phyloP scores from a whole-genome alignment of 2,797 vertebrate genomes.

The Dermochelys coriacea region DNA sequence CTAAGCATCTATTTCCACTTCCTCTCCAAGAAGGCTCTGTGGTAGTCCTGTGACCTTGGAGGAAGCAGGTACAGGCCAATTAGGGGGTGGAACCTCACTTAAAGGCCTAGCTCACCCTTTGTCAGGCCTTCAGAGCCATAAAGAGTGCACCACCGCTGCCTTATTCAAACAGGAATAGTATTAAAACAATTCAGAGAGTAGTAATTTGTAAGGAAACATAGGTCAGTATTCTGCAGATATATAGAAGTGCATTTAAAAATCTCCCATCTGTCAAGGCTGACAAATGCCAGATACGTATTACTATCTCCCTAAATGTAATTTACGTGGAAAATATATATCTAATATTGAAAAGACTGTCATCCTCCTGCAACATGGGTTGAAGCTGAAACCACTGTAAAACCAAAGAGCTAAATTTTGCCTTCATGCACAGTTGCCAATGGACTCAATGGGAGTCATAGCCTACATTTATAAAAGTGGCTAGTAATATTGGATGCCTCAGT shows the following conservation, averaged over 20 bases:
- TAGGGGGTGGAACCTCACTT: background rate
- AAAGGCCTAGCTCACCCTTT: background rate
- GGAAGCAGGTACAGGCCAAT: background rate
- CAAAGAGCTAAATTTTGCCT: background rate
- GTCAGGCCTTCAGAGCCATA: background rate
- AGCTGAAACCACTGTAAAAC: background rate
- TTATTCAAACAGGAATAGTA: background rate
- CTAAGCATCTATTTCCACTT: background rate
- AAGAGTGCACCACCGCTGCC: background rate
- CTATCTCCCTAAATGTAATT: background rate
- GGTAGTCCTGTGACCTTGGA: background rate
- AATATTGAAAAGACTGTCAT: background rate
- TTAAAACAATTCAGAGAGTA: background rate
- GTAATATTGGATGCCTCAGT: background rate
- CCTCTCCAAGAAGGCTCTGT: fast-evolving
- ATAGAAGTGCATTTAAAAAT: background rate
- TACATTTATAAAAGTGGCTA: background rate
- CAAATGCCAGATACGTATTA: background rate
- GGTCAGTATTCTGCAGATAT: background rate
- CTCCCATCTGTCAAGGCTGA: background rate
- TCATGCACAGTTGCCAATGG: background rate
- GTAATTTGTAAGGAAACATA: background rate
- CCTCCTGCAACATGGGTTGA: background rate
- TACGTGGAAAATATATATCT: background rate
- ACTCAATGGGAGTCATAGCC: background rate